Percentiles rank a stretch among this genome's conserved stretches.
Conservation (phyloP, 2,113 vertebrate genomes). For the Pygoscelis adeliae region DNA sequence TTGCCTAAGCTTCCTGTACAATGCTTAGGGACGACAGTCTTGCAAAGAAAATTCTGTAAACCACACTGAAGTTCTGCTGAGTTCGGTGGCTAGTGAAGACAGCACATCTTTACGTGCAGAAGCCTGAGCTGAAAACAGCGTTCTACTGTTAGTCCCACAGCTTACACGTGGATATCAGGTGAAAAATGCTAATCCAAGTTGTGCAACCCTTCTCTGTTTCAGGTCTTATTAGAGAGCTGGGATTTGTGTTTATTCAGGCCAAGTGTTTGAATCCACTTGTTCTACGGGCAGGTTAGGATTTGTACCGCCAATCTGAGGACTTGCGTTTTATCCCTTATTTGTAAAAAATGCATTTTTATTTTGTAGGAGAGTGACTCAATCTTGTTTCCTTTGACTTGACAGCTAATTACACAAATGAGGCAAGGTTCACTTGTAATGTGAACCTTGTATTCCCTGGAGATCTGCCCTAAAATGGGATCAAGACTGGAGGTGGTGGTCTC, state of each 20-base stretch:
- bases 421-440: background rate
- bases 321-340: background rate
- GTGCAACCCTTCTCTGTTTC: background rate
- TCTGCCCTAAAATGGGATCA: background rate
- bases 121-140: background rate
- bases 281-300: background rate
- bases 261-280: background rate
- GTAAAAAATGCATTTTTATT: background rate
- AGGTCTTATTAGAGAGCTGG: background rate
- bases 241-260: background rate
- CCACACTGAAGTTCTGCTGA: background rate
- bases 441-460: background rate
- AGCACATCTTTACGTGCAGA: background rate
- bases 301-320: background rate
- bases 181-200: background rate
- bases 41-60: background rate
- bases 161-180: accelerated
- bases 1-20: background rate
- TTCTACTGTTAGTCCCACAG: background rate
- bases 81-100: background rate
- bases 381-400: background rate
- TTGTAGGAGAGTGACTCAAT: background rate
- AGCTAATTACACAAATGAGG: background rate
- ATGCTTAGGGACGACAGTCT: background rate
- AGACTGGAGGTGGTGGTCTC: background rate